phyloP scores from a whole-genome alignment of 2,113 vertebrate species.

The Leucopsar rothschildi region DNA sequence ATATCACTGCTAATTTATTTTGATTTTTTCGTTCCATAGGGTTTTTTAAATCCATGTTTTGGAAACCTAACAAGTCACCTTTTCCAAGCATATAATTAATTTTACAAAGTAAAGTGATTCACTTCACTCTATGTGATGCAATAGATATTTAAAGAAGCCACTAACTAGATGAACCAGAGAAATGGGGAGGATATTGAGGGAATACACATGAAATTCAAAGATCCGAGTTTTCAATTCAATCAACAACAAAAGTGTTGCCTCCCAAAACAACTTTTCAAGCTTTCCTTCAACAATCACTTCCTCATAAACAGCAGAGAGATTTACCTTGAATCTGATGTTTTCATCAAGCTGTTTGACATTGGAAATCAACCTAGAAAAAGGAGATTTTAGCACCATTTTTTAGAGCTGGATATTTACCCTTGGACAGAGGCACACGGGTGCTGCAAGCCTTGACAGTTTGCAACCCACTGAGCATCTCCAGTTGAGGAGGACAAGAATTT shows the following conservation, averaged over 20 bases:
- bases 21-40: no score
- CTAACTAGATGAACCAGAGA: background rate
- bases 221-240: background rate
- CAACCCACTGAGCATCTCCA: background rate
- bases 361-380: background rate
- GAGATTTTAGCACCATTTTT: background rate
- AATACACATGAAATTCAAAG: background rate
- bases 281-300: background rate
- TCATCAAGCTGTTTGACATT: background rate
- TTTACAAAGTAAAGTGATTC: background rate
- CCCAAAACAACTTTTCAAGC: background rate
- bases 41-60: background rate
- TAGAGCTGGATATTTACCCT: background rate
- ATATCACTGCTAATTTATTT: background rate
- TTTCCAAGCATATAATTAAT: fast-evolving
- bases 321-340: background rate
- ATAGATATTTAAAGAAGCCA: background rate
- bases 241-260: background rate
- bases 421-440: background rate
- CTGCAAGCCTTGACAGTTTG: background rate
- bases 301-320: background rate
- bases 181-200: background rate
- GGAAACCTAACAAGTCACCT: background rate
- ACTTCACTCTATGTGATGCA: background rate
- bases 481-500: background rate